phyloP scores from a whole-genome alignment of 53 echinoderm and acorn worm genomes.

The Paelopatides confundens region DNA sequence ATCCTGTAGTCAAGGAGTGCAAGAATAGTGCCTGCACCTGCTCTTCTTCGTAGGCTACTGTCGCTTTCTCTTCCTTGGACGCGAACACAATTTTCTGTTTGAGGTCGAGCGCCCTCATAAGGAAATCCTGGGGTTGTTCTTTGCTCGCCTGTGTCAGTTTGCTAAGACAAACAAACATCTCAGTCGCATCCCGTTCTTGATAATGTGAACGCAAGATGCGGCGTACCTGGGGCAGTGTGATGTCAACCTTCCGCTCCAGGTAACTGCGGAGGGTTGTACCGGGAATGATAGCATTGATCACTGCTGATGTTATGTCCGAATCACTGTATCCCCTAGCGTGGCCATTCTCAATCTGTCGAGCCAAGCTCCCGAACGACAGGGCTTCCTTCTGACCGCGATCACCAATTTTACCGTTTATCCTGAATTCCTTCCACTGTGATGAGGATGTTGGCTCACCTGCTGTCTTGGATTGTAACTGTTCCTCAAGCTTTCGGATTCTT shows the following conservation, averaged over 20 bases:
- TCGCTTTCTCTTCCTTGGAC: conserved; percentile 18
- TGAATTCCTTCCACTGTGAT: conserved; percentile 29
- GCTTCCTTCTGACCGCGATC: conserved; percentile 50
- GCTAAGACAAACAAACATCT: conserved; percentile 45
- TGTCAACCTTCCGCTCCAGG: conserved; percentile 23
- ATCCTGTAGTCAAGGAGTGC: conserved; percentile 45
- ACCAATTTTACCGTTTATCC: background rate
- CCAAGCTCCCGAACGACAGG: conserved; percentile 33
- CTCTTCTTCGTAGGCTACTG: conserved; percentile 35
- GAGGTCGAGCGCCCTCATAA: conserved; percentile 42
- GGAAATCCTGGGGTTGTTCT: conserved; percentile 52
- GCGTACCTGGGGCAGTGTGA: conserved; percentile 18
- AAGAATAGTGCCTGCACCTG: conserved; percentile 29
- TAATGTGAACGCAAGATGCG: conserved; percentile 38
- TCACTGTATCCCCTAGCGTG: conserved; percentile 17
- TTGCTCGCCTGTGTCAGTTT: background rate
- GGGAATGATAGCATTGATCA: conserved; percentile 39
- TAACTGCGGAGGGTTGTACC: conserved; percentile 14
- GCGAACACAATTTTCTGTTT: conserved; percentile 55
- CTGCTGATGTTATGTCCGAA: conserved; percentile 41
- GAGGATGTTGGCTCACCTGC: background rate
- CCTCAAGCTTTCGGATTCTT: background rate
- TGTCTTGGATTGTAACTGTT: background rate
- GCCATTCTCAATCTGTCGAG: conserved; percentile 57
- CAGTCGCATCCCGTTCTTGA: conserved; percentile 36